A percentile compares a stretch with the other conserved stretches of the same genome.
phyloP scores from a whole-genome alignment of 2,113 vertebrate genomes.

The Cheirogaleus medius region DNA sequence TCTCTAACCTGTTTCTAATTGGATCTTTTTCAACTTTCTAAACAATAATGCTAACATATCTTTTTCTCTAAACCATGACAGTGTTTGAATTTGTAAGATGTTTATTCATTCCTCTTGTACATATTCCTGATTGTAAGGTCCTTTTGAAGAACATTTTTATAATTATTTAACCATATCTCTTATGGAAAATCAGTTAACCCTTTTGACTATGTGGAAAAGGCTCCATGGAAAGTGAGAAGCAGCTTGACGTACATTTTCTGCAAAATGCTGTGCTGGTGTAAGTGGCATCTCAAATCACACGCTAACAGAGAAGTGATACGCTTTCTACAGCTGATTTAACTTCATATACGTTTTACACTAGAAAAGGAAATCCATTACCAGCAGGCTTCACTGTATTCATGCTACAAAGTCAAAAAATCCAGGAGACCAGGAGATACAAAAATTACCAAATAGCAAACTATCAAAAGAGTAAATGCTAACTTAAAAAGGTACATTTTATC shows the following conservation, averaged over 20 bases:
- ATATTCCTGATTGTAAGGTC: neutral
- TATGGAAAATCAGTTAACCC: neutral
- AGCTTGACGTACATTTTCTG: neutral
- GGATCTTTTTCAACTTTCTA: neutral
- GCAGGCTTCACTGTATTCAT: neutral
- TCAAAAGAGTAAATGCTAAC: neutral
- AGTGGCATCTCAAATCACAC: neutral
- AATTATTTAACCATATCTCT: neutral
- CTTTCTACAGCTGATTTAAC: neutral
- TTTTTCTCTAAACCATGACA: neutral
- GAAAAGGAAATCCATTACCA: neutral
- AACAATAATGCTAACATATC: neutral
- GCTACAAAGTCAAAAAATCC: neutral
- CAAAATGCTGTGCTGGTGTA: neutral
- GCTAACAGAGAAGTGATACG: neutral
- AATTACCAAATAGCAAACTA: neutral
- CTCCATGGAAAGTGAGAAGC: neutral
- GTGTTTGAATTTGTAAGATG: neutral
- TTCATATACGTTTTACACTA: neutral
- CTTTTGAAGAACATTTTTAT: neutral
- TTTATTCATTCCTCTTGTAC: neutral
- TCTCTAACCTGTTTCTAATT: conserved; percentile 44
- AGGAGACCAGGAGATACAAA: neutral
- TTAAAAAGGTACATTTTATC: neutral
- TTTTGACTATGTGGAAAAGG: neutral